Conservation (phyloP, 2,113 vertebrate species). For the Etheostoma cragini region DNA sequence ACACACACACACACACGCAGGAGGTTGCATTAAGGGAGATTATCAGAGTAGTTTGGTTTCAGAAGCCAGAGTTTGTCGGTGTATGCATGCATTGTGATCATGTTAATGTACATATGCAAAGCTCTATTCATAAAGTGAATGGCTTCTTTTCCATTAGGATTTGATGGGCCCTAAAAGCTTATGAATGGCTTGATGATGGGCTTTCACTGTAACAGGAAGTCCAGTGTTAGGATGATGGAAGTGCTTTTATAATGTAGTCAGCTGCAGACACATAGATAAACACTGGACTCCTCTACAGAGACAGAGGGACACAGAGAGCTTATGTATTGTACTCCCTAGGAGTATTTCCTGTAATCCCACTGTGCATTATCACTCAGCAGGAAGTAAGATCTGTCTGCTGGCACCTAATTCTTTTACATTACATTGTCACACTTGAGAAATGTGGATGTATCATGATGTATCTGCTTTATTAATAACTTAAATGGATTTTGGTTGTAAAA, state of each 20-base stretch:
- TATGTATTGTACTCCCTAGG: slow-evolving; percentile 4
- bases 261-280: slow-evolving; percentile 47
- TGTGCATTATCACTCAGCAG: background rate
- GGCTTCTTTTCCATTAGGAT: slow-evolving; percentile 58
- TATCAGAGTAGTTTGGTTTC: background rate
- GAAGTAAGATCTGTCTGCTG: background rate
- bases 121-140: slow-evolving; percentile 21
- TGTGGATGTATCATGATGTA: background rate
- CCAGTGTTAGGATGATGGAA: slow-evolving; percentile 50
- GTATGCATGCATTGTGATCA: background rate
- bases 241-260: slow-evolving; percentile 71
- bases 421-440: background rate
- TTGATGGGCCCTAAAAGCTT: slow-evolving; percentile 80
- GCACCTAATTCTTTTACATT: background rate
- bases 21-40: too few relatives aligned
- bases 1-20: background rate
- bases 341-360: slow-evolving; percentile 32
- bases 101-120: slow-evolving; percentile 14
- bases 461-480: background rate
- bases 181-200: slow-evolving; percentile 60
- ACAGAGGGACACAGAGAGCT: background rate
- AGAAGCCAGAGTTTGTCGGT: background rate
- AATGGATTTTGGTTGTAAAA: background rate
- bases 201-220: slow-evolving; percentile 75
- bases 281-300: slow-evolving; percentile 35